Evolutionary conservation across 1,140 invertebrate genomes (phyloP).

Genomic region (Drosophila dunni): DNA sequence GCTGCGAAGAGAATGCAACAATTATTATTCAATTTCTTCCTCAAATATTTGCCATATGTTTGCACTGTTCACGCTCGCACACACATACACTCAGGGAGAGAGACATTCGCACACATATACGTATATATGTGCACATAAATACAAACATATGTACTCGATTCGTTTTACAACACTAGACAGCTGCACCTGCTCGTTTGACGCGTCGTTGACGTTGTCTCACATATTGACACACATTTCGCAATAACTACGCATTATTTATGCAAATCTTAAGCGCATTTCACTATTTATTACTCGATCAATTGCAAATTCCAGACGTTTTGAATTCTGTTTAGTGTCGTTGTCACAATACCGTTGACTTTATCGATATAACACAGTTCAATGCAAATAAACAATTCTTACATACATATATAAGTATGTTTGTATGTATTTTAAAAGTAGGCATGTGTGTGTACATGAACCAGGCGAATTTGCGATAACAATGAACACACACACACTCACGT

Average conservation of each 20-base stretch:
- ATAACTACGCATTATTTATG: slow-evolving; percentile 64
- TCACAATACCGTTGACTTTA: slow-evolving; percentile 10
- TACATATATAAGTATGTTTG: neutral
- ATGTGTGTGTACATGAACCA: slow-evolving; percentile 3
- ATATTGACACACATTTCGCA: slow-evolving; percentile 72
- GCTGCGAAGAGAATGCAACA: slow-evolving; percentile 58
- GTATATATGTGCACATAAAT: slow-evolving; percentile 5
- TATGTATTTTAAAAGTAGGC: no score
- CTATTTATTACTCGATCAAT: slow-evolving; percentile 48
- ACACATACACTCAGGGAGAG: neutral
- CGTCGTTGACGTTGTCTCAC: slow-evolving; percentile 32
- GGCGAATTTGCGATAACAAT: slow-evolving; percentile 49
- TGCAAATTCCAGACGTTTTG: slow-evolving; percentile 13
- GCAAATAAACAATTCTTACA: slow-evolving; percentile 39
- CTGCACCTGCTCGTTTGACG: slow-evolving; percentile 67
- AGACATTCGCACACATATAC: neutral
- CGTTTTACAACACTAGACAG: slow-evolving; percentile 61
- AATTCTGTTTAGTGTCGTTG: neutral
- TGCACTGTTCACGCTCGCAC: slow-evolving; percentile 46
- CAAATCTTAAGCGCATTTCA: slow-evolving; percentile 40
- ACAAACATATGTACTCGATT: slow-evolving; percentile 35
- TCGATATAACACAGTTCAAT: slow-evolving; percentile 36
- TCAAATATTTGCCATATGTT: slow-evolving; percentile 62
- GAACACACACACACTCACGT: slow-evolving; percentile 10
- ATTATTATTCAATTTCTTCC: slow-evolving; percentile 44